Percentiles rank a stretch among this genome's conserved stretches.
Conservation (phyloP, 2,888 invertebrate genomes). For the Rhabditoides inermis region DNA sequence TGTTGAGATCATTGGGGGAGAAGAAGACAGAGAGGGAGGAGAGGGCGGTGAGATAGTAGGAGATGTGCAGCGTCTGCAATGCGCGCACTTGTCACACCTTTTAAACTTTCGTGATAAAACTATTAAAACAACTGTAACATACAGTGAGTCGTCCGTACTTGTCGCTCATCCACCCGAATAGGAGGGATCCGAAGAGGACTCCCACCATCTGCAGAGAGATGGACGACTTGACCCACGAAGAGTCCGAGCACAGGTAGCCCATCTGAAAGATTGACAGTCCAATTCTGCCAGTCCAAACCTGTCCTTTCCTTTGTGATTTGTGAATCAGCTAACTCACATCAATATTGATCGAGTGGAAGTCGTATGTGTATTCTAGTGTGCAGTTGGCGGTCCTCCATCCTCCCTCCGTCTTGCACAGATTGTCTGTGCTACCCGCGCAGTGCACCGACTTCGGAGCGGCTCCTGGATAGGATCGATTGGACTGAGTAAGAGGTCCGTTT, state of each 20-base stretch:
- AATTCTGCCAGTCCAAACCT: not conserved
- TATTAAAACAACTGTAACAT: no score
- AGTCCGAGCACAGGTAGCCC: conserved; percentile 28
- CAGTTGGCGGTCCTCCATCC: conserved; percentile 3
- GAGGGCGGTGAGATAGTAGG: conserved; percentile 15
- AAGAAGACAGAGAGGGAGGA: conserved; percentile 13
- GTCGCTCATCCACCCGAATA: conserved; percentile 25
- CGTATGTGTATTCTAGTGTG: conserved; percentile 12
- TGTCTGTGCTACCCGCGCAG: conserved; percentile 4
- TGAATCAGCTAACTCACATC: conserved; percentile 19
- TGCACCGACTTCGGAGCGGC: conserved; percentile 18
- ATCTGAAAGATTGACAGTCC: conserved; percentile 15
- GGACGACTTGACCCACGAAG: conserved; percentile 32
- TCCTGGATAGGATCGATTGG: conserved; percentile 6
- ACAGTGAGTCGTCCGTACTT: conserved; percentile 23
- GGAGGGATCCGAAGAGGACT: not conserved
- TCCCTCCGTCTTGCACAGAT: conserved; percentile 2
- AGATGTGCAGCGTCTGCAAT: conserved; percentile 18
- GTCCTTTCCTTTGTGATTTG: no score
- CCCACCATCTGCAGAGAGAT: conserved; percentile 48
- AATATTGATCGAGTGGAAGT: conserved; percentile 29
- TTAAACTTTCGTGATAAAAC: no score
- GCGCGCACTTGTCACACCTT: not conserved
- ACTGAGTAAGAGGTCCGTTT: no score
- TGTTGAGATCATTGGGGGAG: conserved; percentile 20